Evolutionary conservation across 2,797 vertebrate species (phyloP).

Genomic region (Streptopelia turtur): DNA sequence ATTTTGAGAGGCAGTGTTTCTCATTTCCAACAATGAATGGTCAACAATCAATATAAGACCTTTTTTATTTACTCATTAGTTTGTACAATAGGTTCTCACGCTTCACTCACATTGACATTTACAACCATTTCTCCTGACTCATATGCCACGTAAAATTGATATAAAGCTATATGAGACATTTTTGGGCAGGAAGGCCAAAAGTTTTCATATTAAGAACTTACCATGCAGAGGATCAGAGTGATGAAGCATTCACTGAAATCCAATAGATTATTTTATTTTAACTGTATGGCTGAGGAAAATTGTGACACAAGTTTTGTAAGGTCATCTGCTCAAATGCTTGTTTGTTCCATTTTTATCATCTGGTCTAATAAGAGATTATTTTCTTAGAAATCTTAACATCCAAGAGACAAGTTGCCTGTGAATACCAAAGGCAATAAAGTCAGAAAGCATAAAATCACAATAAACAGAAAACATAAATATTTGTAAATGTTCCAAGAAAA

Average conservation of each 20-base stretch:
- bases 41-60: background rate
- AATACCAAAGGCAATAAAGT: background rate
- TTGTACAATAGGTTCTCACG: background rate
- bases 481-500: background rate
- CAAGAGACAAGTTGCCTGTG: background rate
- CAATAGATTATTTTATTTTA: background rate
- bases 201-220: background rate
- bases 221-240: background rate
- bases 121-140: background rate
- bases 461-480: background rate
- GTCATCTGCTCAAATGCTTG: background rate
- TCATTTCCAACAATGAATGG: accelerated
- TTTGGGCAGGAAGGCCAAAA: background rate
- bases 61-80: background rate
- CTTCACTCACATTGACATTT: background rate
- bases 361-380: background rate
- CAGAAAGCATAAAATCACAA: background rate
- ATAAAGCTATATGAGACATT: background rate
- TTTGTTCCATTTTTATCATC: background rate
- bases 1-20: background rate
- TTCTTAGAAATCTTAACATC: background rate
- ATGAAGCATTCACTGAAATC: background rate
- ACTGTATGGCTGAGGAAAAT: background rate
- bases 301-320: background rate
- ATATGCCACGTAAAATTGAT: background rate